phyloP scores from a whole-genome alignment of 2,113 vertebrate genomes.

The Turnix velox region DNA sequence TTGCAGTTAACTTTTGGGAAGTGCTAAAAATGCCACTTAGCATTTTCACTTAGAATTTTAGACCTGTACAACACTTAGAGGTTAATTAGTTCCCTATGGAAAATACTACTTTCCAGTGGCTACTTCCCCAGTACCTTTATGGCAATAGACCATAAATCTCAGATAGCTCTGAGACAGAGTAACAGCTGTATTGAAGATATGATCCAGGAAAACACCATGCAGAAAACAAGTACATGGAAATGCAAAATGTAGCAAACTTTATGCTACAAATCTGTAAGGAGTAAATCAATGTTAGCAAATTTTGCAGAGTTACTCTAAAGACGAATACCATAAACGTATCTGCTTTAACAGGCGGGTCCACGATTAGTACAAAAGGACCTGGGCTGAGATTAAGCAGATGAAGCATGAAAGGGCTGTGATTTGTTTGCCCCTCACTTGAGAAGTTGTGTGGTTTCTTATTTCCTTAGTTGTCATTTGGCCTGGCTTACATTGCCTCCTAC shows the following conservation, averaged over 20 bases:
- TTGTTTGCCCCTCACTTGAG: background rate
- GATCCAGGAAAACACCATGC: background rate
- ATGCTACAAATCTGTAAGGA: background rate
- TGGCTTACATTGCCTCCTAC: background rate
- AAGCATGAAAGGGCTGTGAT: background rate
- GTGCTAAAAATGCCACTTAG: background rate
- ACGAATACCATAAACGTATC: background rate
- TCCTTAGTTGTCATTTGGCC: background rate
- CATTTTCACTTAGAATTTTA: background rate
- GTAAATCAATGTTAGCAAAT: background rate
- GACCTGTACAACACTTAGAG: background rate
- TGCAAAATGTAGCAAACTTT: background rate
- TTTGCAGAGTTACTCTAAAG: background rate
- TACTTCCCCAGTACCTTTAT: background rate
- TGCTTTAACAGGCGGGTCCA: background rate
- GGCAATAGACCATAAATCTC: background rate
- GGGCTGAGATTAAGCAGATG: accelerated
- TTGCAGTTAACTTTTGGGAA: background rate
- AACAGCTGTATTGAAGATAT: background rate
- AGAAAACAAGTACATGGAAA: background rate
- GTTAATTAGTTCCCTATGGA: background rate
- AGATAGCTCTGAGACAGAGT: background rate
- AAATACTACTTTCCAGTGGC: background rate
- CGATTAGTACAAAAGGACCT: background rate
- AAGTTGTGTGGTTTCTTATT: background rate